Conservation (phyloP, 1,140 invertebrate species). For the Gonatopus flavifemur region DNA sequence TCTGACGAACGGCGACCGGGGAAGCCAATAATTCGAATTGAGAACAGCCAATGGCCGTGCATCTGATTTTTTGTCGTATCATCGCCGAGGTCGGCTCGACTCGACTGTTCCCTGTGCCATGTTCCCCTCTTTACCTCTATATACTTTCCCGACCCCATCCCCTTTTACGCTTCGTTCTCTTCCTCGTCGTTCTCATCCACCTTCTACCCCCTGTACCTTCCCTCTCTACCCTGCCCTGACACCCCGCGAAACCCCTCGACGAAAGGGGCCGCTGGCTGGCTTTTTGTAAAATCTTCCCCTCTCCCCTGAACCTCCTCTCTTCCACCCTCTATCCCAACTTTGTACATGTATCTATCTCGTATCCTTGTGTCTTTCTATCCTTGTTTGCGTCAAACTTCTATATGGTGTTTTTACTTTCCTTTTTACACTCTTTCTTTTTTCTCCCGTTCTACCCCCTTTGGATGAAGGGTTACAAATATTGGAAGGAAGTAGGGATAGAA, state of each 20-base stretch:
- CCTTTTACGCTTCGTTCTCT: conserved; percentile 6
- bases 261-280: conserved; percentile 38
- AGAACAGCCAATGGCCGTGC: conserved; percentile 59
- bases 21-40: conserved; percentile 60
- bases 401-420: conserved; percentile 3
- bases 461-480: too few relatives aligned
- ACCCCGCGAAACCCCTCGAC: conserved; percentile 16
- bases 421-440: too few relatives aligned
- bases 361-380: background rate
- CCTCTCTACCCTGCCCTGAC: background rate
- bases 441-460: too few relatives aligned
- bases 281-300: conserved; percentile 41
- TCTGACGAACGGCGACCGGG: conserved; percentile 56
- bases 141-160: background rate
- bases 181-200: conserved; percentile 4
- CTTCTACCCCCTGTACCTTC: conserved; percentile 3
- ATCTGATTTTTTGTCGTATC: conserved; percentile 58
- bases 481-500: too few relatives aligned
- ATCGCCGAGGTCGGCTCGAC: conserved; percentile 46
- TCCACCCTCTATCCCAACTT: conserved; percentile 18
- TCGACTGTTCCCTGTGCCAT: conserved; percentile 16
- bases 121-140: conserved; percentile 7
- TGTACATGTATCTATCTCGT: background rate
- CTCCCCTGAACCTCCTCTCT: conserved; percentile 19
- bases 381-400: background rate